phyloP scores from a whole-genome alignment of 2,797 vertebrate genomes.

The Oceanodroma leucorhoa region DNA sequence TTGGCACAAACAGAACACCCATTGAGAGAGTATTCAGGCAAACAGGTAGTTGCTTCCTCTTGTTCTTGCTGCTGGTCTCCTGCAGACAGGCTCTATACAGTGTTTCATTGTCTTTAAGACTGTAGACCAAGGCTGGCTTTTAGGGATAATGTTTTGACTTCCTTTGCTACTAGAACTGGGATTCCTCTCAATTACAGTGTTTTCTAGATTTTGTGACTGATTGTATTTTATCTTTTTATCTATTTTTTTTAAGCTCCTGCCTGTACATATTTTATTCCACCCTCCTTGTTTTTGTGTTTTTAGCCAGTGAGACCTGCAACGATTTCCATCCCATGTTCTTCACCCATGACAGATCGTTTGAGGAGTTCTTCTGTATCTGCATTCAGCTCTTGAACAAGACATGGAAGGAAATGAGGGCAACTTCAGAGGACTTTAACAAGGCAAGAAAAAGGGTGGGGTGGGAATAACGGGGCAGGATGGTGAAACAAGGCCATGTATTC shows the following conservation, averaged over 20 bases:
- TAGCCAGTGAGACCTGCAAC: conserved; percentile 98
- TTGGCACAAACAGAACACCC: not conserved
- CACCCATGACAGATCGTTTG: conserved; percentile 93
- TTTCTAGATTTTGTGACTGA: not conserved
- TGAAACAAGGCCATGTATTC: not conserved
- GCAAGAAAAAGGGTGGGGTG: conserved; percentile 68
- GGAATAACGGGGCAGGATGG: not conserved
- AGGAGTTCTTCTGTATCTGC: conserved; percentile 98
- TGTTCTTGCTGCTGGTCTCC: not conserved
- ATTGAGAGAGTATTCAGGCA: not conserved
- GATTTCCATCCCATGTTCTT: conserved; percentile 99
- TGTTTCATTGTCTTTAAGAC: not conserved
- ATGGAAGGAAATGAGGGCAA: conserved; percentile 99
- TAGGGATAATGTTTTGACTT: not conserved
- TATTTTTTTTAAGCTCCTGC: not conserved
- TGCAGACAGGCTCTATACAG: not conserved
- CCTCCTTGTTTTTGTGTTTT: conserved; percentile 37
- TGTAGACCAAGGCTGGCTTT: not conserved
- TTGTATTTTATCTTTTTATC: not conserved
- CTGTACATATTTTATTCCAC: not conserved
- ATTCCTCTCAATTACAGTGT: not conserved
- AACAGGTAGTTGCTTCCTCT: not conserved
- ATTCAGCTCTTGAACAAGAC: conserved; percentile 99
- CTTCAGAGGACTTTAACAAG: conserved; percentile 98
- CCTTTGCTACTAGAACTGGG: not conserved